Conservation (phyloP, 2,888 invertebrate genomes). For the Gordius sp. region DNA sequence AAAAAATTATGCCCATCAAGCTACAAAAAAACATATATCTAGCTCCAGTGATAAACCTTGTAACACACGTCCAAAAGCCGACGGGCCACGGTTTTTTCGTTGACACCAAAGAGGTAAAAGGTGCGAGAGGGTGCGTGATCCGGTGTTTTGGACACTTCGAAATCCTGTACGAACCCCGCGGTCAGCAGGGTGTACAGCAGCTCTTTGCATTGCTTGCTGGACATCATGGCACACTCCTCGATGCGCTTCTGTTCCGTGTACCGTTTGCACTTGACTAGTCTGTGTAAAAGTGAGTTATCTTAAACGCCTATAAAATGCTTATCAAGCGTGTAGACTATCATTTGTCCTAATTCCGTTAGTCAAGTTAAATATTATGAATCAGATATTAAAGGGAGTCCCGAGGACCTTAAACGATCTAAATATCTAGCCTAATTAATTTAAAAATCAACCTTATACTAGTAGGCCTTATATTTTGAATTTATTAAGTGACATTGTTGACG, state of each 20-base stretch:
- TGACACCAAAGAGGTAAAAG: slow-evolving; percentile 47
- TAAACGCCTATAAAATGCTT: too few relatives aligned
- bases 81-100: slow-evolving; percentile 36
- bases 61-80: slow-evolving; percentile 27
- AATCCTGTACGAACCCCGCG: slow-evolving; percentile 40
- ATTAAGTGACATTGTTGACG: too few relatives aligned
- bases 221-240: slow-evolving; percentile 68
- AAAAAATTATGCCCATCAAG: too few relatives aligned
- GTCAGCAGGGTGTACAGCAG: slow-evolving; percentile 55
- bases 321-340: too few relatives aligned
- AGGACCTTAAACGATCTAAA: too few relatives aligned
- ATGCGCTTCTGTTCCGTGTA: slow-evolving; percentile 30
- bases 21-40: too few relatives aligned
- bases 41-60: slow-evolving; percentile 29
- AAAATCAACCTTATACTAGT: too few relatives aligned
- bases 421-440: too few relatives aligned
- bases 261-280: not conserved
- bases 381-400: too few relatives aligned
- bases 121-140: slow-evolving; percentile 52
- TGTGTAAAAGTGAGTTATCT: not conserved
- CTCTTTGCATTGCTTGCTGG: slow-evolving; percentile 67
- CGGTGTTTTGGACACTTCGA: slow-evolving; percentile 33
- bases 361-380: too few relatives aligned
- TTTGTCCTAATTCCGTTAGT: too few relatives aligned
- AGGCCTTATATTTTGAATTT: too few relatives aligned